phyloP scores from a whole-genome alignment of 2,797 vertebrate species.

The Mormyrops attenuatus region DNA sequence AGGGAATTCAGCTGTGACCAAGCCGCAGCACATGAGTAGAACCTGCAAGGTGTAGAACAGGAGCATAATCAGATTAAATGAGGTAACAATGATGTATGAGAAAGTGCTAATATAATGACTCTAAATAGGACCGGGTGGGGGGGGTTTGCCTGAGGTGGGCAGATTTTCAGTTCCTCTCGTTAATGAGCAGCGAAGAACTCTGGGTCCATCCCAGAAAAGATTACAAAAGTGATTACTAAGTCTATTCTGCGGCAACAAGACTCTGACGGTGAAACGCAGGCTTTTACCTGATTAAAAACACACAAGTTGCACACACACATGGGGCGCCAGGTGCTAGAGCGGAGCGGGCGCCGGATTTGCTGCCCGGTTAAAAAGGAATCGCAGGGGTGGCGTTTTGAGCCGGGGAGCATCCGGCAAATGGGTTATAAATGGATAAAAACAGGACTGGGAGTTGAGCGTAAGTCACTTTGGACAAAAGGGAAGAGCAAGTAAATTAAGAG shows the following conservation, averaged over 20 bases:
- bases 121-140: not conserved
- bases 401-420: not conserved
- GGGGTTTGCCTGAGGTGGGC: not conserved
- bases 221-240: not conserved
- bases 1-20: not conserved
- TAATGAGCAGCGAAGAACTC: not conserved
- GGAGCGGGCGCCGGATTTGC: not conserved
- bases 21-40: not conserved
- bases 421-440: not conserved
- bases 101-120: not conserved
- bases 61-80: not conserved
- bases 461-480: not conserved
- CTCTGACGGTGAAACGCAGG: not conserved
- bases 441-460: not conserved
- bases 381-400: not conserved
- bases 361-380: not conserved
- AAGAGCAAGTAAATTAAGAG: not conserved
- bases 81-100: not conserved
- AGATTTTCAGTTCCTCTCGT: not conserved
- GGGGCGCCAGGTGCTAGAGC: not conserved
- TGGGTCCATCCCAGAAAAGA: not conserved
- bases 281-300: not conserved
- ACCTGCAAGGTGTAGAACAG: not conserved
- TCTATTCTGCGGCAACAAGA: not conserved
- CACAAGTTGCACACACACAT: no score